Evolutionary conservation across 1,140 invertebrate species (phyloP).

Genomic region (Campoletis sonorensis): DNA sequence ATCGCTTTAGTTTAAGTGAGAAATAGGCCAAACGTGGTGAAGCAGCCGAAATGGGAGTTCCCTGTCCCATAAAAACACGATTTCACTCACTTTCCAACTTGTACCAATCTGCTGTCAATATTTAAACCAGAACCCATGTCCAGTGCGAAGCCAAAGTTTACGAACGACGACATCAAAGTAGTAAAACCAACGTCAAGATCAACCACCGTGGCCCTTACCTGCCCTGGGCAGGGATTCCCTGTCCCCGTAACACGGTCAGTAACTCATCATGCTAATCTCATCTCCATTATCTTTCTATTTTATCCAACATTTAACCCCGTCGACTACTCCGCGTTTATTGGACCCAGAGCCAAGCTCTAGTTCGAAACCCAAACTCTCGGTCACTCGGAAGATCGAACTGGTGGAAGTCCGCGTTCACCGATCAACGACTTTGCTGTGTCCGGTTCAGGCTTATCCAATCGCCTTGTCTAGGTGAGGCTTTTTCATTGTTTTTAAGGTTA

Average conservation of each 20-base stretch:
- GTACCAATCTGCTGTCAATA: neutral
- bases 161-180: constrained; percentile 72
- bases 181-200: constrained; percentile 63
- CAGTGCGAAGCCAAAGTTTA: constrained; percentile 77
- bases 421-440: constrained; percentile 67
- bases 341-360: constrained; percentile 70
- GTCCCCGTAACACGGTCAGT: constrained; percentile 71
- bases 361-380: constrained; percentile 69
- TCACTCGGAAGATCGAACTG: constrained; percentile 54
- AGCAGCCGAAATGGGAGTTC: neutral
- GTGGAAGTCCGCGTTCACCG: constrained; percentile 43
- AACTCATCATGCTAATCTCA: constrained; percentile 21
- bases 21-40: too few relatives aligned
- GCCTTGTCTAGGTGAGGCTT: constrained; percentile 53
- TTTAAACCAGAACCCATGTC: constrained; percentile 74
- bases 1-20: too few relatives aligned
- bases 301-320: neutral
- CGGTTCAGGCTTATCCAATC: constrained; percentile 66
- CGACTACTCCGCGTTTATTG: neutral
- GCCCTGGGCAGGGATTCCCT: constrained; percentile 83
- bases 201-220: constrained; percentile 78
- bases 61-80: constrained; percentile 41
- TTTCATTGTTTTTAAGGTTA: neutral
- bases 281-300: constrained; percentile 28
- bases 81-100: neutral